Conservation (phyloP, 2,113 vertebrate species). For the Gnathonemus echidnorhynchus region DNA sequence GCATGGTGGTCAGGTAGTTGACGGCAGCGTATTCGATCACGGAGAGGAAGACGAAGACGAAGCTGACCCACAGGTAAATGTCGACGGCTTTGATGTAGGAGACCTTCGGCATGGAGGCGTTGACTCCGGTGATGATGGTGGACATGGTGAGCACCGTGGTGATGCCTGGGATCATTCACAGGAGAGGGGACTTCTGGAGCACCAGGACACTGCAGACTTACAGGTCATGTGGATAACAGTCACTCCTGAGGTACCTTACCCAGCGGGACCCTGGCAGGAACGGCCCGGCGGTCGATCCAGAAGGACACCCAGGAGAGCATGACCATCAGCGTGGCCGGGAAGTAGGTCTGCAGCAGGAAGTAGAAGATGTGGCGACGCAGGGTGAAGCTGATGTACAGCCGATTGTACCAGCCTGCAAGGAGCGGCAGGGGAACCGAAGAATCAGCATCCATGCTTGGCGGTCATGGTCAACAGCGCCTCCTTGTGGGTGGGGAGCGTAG, state of each 20-base stretch:
- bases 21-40: slow-evolving; percentile 81
- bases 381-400: slow-evolving; percentile 88
- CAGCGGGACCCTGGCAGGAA: slow-evolving; percentile 83
- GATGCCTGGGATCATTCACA: slow-evolving; percentile 48
- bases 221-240: neutral
- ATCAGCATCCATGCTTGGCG: neutral
- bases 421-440: slow-evolving; percentile 32
- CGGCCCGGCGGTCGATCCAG: slow-evolving; percentile 84
- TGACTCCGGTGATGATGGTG: slow-evolving; percentile 78
- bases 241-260: slow-evolving; percentile 52
- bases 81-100: slow-evolving; percentile 93
- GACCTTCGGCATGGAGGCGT: slow-evolving; percentile 86
- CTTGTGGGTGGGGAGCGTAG: neutral
- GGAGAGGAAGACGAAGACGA: slow-evolving; percentile 89
- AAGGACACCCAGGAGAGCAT: slow-evolving; percentile 94
- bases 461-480: neutral
- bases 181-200: neutral
- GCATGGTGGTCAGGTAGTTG: slow-evolving; percentile 62
- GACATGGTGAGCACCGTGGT: slow-evolving; percentile 67
- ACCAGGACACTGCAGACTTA: neutral
- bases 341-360: slow-evolving; percentile 90
- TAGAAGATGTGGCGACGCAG: slow-evolving; percentile 85
- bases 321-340: slow-evolving; percentile 86
- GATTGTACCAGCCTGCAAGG: slow-evolving; percentile 83
- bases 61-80: slow-evolving; percentile 89